A percentile compares a stretch with the other conserved stretches of the same genome.
Conservation (phyloP, 2,888 invertebrate genomes). For the Doris montereyensis region DNA sequence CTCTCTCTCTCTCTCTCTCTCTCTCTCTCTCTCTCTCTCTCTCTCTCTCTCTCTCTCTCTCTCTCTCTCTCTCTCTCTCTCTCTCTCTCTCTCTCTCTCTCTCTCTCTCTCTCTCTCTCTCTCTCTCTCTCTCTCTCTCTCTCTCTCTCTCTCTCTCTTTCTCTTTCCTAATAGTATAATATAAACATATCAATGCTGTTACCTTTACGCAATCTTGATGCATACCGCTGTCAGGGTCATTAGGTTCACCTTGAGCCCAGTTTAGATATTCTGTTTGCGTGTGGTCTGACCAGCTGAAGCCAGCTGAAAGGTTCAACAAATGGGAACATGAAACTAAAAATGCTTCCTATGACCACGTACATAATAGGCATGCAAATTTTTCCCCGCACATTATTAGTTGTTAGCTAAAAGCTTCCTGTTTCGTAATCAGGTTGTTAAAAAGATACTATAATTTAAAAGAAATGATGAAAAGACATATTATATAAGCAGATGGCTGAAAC, state of each 20-base stretch:
- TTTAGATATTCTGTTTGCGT: not conserved
- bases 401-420: too few relatives aligned
- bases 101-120: not conserved
- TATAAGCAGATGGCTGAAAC: too few relatives aligned
- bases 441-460: too few relatives aligned
- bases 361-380: too few relatives aligned
- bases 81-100: not conserved
- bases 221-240: slow-evolving; percentile 22
- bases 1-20: not conserved
- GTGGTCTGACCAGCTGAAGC: slow-evolving; percentile 29
- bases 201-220: slow-evolving; percentile 37
- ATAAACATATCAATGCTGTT: not conserved
- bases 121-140: not conserved
- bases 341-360: too few relatives aligned
- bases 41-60: not conserved
- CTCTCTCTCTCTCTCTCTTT: not conserved
- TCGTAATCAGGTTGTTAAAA: too few relatives aligned
- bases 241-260: slow-evolving; percentile 28
- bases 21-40: not conserved
- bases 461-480: too few relatives aligned
- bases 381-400: too few relatives aligned
- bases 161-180: not conserved
- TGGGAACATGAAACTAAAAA: too few relatives aligned
- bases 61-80: not conserved
- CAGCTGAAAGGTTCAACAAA: too few relatives aligned